These are phyloP conservation scores for Takifugu rubripes DNA, from an alignment of 2,797 vertebrate genomes.

Conservation along the genomic window DNA sequence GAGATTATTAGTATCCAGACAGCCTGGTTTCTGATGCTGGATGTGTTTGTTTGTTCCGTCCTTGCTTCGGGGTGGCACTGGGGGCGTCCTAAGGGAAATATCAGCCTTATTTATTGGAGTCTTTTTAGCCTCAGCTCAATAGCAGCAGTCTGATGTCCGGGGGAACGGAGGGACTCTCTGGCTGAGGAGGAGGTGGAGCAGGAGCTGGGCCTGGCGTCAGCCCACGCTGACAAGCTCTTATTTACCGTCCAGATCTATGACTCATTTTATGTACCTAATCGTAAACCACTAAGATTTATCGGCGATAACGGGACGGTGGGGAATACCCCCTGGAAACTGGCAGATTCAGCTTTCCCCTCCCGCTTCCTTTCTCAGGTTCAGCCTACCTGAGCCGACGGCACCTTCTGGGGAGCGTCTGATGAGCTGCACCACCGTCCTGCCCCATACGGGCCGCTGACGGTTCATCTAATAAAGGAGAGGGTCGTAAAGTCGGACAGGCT, in stretches of 20 bases:
- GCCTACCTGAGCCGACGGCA: constrained; percentile 44
- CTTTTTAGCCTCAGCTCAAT: constrained; percentile 73
- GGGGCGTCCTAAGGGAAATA: constrained; percentile 66
- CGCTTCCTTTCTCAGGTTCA: constrained; percentile 37
- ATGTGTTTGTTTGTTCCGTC: constrained; percentile 53
- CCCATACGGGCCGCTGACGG: constrained; percentile 66
- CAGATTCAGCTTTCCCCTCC: constrained; percentile 52
- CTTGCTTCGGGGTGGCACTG: constrained; percentile 61
- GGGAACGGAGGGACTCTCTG: constrained; percentile 61
- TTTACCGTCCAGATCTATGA: constrained; percentile 82
- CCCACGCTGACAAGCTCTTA: constrained; percentile 78
- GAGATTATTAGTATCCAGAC: constrained; percentile 22
- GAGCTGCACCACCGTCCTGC: constrained; percentile 62
- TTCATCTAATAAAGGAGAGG: constrained; percentile 68
- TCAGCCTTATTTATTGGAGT: constrained; percentile 71
- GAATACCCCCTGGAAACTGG: constrained; percentile 71
- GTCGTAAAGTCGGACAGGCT: constrained; percentile 65
- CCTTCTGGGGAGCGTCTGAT: constrained; percentile 48
- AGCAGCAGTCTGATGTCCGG: constrained; percentile 65
- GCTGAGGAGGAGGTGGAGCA: constrained; percentile 54
- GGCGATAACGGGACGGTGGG: constrained; percentile 72
- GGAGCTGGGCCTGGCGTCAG: constrained; percentile 69
- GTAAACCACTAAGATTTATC: constrained; percentile 83
- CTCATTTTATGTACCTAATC: constrained; percentile 83
- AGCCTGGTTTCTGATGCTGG: constrained; percentile 24